A percentile compares a stretch with the other conserved stretches of the same genome.
Evolutionary conservation across 2,113 vertebrate genomes (phyloP).

Genomic region (Ammodramus savannarum): DNA sequence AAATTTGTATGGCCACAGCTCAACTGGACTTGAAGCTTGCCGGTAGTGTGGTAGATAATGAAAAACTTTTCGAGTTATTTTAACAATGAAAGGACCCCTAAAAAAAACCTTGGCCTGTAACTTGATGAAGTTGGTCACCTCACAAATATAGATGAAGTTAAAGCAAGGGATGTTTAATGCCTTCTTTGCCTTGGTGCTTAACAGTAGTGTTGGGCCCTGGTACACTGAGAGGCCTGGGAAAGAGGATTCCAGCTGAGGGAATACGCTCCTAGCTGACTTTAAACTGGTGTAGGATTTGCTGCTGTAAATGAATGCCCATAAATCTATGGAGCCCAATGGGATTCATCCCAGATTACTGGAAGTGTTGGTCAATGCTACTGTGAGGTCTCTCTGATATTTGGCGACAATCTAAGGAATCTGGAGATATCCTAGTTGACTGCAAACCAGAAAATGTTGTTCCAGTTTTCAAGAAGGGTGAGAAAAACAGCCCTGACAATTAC

Average conservation of each 20-base stretch:
- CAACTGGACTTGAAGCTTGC: not conserved
- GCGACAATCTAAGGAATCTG: not conserved
- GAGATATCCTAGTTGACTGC: not conserved
- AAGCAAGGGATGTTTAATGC: not conserved
- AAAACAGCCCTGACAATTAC: not conserved
- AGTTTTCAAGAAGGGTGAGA: not conserved
- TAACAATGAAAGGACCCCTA: not conserved
- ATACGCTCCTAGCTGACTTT: not conserved
- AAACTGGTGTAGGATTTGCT: not conserved
- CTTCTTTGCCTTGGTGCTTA: not conserved
- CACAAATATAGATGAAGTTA: not conserved
- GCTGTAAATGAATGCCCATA: not conserved
- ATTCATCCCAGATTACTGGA: not conserved
- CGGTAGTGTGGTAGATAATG: not conserved
- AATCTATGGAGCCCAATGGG: not conserved
- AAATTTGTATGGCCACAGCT: not conserved
- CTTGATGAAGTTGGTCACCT: not conserved
- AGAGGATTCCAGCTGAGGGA: not conserved
- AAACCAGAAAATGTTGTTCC: not conserved
- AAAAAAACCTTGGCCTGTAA: not conserved
- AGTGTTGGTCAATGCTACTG: not conserved
- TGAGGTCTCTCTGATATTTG: not conserved
- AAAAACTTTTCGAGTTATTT: not conserved
- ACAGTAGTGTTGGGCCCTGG: not conserved
- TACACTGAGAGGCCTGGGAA: not conserved